phyloP scores from a whole-genome alignment of 2,888 invertebrate genomes.

The Xestia c-nigrum region DNA sequence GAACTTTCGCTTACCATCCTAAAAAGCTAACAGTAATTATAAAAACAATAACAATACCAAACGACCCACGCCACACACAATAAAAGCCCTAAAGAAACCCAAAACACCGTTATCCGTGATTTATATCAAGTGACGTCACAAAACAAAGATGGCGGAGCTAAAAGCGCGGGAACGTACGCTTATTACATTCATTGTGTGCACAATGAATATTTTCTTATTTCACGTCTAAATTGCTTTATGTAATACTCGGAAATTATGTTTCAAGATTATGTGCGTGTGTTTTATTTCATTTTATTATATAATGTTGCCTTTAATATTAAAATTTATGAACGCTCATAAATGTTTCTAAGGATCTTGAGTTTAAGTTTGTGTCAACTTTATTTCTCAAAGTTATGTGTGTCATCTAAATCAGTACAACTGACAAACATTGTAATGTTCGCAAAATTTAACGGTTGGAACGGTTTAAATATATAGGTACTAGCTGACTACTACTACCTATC shows the following conservation, averaged over 20 bases:
- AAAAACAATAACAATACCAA: constrained; percentile 13
- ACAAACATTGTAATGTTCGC: background rate
- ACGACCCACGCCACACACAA: constrained; percentile 14
- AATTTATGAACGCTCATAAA: background rate
- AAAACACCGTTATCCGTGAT: constrained; percentile 30
- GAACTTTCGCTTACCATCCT: background rate
- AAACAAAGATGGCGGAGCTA: constrained; percentile 57
- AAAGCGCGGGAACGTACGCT: constrained; percentile 44
- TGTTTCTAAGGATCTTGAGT: background rate
- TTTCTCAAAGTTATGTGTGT: background rate
- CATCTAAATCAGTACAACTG: background rate
- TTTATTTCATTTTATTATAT: constrained; percentile 24
- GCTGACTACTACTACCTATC: too few species aligned
- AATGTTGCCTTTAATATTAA: constrained; percentile 14
- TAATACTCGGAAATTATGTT: constrained; percentile 32
- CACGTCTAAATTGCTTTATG: constrained; percentile 46
- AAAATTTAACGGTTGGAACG: background rate
- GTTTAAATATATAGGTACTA: background rate
- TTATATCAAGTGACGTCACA: constrained; percentile 40
- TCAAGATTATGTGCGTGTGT: constrained; percentile 19
- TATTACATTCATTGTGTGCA: constrained; percentile 47
- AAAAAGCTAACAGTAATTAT: background rate
- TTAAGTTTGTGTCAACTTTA: background rate
- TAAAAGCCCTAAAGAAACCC: constrained; percentile 23
- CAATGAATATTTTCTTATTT: constrained; percentile 50